These are phyloP conservation scores for Sesia bembeciformis DNA, from an alignment of 2,888 invertebrate species.

Conservation along the genomic window DNA sequence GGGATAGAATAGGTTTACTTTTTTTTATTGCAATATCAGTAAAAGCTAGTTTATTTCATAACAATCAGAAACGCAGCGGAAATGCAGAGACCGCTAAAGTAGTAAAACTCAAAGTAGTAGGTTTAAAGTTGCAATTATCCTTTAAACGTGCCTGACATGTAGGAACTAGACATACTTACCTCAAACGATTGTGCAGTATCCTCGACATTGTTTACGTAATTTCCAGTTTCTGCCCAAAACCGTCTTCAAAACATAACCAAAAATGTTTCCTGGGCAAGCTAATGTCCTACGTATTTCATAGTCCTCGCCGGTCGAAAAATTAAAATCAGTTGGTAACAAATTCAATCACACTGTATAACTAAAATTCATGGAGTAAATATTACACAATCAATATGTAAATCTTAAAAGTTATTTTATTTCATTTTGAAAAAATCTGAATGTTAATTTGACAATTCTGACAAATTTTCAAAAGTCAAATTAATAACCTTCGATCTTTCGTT, in stretches of 20 bases:
- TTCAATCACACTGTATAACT: constrained; percentile 20
- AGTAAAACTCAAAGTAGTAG: no score
- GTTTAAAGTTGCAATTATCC: no score
- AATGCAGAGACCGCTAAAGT: no score
- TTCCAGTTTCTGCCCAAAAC: constrained; percentile 18
- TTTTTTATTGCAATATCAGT: no score
- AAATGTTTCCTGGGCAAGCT: constrained; percentile 9
- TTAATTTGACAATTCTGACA: constrained; percentile 20
- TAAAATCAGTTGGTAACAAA: constrained; percentile 27
- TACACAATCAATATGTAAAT: constrained; percentile 64
- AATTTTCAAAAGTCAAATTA: constrained; percentile 22
- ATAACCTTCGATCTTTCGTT: not conserved
- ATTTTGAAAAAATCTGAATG: constrained; percentile 41
- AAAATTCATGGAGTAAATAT: constrained; percentile 33
- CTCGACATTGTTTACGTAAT: constrained; percentile 60
- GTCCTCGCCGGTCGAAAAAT: constrained; percentile 49
- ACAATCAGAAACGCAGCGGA: no score
- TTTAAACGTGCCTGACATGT: not conserved
- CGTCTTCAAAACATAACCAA: constrained; percentile 47
- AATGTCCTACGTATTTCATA: constrained; percentile 42
- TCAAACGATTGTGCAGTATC: constrained; percentile 62
- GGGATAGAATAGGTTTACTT: no score
- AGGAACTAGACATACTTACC: constrained; percentile 24
- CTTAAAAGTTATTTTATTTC: constrained; percentile 52
- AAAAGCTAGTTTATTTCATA: no score